phyloP scores from a whole-genome alignment of 2,113 vertebrate species.

The Pelvicachromis taeniatus region DNA sequence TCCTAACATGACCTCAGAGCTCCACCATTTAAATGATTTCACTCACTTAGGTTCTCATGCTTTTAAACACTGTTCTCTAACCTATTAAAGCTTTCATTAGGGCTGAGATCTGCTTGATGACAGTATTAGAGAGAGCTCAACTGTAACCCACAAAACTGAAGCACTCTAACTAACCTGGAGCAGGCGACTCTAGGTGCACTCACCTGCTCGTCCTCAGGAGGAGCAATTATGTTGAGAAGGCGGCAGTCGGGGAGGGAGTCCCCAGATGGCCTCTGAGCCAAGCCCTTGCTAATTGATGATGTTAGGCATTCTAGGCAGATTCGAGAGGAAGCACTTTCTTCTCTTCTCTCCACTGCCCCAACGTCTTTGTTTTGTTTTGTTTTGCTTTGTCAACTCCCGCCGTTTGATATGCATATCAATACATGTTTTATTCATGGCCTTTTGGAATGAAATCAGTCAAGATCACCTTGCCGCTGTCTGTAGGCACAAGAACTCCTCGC shows the following conservation, averaged over 20 bases:
- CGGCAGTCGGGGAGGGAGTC: slow-evolving; percentile 10
- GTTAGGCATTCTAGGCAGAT: slow-evolving; percentile 63
- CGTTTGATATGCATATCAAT: slow-evolving; percentile 70
- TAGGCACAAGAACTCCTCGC: slow-evolving; percentile 4
- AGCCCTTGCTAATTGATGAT: slow-evolving; percentile 71
- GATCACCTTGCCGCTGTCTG: slow-evolving; percentile 48
- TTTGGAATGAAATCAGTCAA: slow-evolving; percentile 46
- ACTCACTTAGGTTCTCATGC: slow-evolving; percentile 2
- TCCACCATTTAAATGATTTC: not conserved
- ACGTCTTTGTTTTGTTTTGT: slow-evolving; percentile 65
- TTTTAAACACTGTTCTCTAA: slow-evolving; percentile 23
- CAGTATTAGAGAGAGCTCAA: slow-evolving; percentile 60
- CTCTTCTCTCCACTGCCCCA: not conserved
- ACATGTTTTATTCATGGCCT: slow-evolving; percentile 74
- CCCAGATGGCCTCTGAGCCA: slow-evolving; percentile 56
- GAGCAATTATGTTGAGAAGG: slow-evolving; percentile 77
- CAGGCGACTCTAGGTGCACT: slow-evolving; percentile 59
- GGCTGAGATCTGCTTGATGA: slow-evolving; percentile 63
- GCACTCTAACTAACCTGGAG: slow-evolving; percentile 48
- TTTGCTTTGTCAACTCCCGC: slow-evolving; percentile 67
- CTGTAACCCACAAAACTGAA: slow-evolving; percentile 53
- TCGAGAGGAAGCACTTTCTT: slow-evolving; percentile 10
- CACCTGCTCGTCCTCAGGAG: slow-evolving; percentile 75
- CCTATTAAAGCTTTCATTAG: slow-evolving; percentile 68
- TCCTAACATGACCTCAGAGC: not conserved